Conservation (phyloP, 2,113 vertebrate genomes). For the Gasterosteus nipponicus region DNA sequence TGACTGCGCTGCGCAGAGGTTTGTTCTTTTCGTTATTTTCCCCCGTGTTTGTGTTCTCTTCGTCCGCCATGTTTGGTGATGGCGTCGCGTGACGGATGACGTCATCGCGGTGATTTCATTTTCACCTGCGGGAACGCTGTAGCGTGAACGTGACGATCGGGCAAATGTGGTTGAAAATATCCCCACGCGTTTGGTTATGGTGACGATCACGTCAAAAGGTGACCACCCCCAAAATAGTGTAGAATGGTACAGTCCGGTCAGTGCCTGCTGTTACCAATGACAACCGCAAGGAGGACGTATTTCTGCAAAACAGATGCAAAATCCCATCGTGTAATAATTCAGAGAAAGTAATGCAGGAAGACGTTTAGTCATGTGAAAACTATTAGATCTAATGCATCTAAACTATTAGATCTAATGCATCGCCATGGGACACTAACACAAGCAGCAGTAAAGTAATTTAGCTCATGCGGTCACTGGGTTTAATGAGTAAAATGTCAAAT, state of each 20-base stretch:
- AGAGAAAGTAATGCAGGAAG: not conserved
- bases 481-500: too few species aligned
- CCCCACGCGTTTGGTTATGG: not conserved
- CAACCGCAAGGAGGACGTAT: conserved; percentile 25
- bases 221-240: too few species aligned
- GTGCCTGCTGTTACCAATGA: not conserved
- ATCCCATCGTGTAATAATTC: not conserved
- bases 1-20: not conserved
- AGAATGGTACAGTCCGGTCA: conserved; percentile 45
- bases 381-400: too few species aligned
- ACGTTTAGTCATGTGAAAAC: not conserved
- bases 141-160: accelerated
- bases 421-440: too few species aligned
- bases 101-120: conserved; percentile 20
- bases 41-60: conserved; percentile 66
- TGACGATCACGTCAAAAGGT: not conserved
- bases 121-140: not conserved
- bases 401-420: too few species aligned
- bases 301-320: not conserved
- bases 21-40: conserved; percentile 51
- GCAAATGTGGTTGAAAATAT: not conserved
- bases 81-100: conserved; percentile 36
- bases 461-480: too few species aligned
- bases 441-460: too few species aligned
- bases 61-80: conserved; percentile 78